phyloP scores from a whole-genome alignment of 2,888 invertebrate genomes.

The Isoperla grammatica region DNA sequence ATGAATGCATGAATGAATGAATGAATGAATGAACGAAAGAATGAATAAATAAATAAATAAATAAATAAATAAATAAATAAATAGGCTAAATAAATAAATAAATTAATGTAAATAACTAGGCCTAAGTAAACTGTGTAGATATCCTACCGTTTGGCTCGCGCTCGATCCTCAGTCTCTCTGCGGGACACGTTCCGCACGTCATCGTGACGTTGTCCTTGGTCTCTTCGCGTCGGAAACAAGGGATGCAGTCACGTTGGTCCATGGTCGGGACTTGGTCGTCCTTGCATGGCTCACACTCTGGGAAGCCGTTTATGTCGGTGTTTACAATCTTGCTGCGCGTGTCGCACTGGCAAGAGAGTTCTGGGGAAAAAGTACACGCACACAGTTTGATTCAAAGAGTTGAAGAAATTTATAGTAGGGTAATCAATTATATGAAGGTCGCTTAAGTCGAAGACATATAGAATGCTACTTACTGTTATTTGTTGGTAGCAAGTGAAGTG shows the following conservation, averaged over 20 bases:
- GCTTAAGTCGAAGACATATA: too few relatives aligned
- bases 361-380: constrained; percentile 40
- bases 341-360: constrained; percentile 46
- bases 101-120: too few relatives aligned
- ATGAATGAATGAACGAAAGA: too few relatives aligned
- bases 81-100: too few relatives aligned
- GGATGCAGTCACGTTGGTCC: constrained; percentile 41
- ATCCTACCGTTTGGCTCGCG: constrained; percentile 3
- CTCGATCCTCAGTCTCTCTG: neutral
- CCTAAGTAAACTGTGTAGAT: too few relatives aligned
- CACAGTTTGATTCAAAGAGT: too few relatives aligned
- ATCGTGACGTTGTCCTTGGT: constrained; percentile 29
- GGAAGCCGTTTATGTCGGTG: constrained; percentile 20
- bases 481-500: constrained; percentile 41
- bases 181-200: constrained; percentile 21
- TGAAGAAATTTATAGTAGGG: neutral
- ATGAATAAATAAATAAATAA: too few relatives aligned
- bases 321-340: constrained; percentile 38
- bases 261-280: constrained; percentile 38
- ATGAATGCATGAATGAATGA: too few relatives aligned
- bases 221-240: constrained; percentile 35
- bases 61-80: too few relatives aligned
- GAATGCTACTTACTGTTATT: constrained; percentile 41
- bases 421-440: too few relatives aligned
- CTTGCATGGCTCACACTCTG: constrained; percentile 39